Evolutionary conservation across 1,140 invertebrate genomes (phyloP).

Genomic region (Bombus vancouverensis): DNA sequence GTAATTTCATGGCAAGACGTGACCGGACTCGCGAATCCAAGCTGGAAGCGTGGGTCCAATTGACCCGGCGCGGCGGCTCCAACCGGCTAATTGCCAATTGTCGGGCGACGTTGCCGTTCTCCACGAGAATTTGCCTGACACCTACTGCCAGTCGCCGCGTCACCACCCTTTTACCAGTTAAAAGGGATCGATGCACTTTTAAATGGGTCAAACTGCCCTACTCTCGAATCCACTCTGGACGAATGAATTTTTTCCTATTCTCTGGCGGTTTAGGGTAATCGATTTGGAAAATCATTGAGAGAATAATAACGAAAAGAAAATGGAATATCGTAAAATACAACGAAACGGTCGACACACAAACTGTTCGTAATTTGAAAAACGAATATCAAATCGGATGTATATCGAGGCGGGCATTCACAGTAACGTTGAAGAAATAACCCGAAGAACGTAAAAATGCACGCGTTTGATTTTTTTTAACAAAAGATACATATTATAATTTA

Average conservation of each 20-base stretch:
- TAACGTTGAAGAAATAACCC: too few species aligned
- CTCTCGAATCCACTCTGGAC: neutral
- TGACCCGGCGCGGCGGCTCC: slow-evolving; percentile 76
- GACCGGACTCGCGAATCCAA: slow-evolving; percentile 75
- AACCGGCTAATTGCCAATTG: slow-evolving; percentile 81
- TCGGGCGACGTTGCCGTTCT: slow-evolving; percentile 75
- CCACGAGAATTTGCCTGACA: slow-evolving; percentile 46
- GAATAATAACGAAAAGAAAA: neutral
- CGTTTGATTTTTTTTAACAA: too few species aligned
- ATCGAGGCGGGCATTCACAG: too few species aligned
- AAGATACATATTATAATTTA: too few species aligned
- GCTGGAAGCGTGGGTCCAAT: slow-evolving; percentile 78
- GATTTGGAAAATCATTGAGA: too few species aligned
- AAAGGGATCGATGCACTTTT: neutral
- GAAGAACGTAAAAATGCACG: too few species aligned
- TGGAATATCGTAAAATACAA: neutral
- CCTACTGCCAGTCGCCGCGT: slow-evolving; percentile 29
- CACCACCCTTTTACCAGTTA: neutral
- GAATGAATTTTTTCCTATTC: neutral
- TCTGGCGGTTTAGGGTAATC: too few species aligned
- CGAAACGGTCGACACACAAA: too few species aligned
- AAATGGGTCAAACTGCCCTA: neutral
- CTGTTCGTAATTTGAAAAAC: too few species aligned
- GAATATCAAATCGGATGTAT: too few species aligned
- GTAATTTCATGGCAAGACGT: slow-evolving; percentile 78